Conservation (phyloP, 2,113 vertebrate species). For the Aptenodytes forsteri region DNA sequence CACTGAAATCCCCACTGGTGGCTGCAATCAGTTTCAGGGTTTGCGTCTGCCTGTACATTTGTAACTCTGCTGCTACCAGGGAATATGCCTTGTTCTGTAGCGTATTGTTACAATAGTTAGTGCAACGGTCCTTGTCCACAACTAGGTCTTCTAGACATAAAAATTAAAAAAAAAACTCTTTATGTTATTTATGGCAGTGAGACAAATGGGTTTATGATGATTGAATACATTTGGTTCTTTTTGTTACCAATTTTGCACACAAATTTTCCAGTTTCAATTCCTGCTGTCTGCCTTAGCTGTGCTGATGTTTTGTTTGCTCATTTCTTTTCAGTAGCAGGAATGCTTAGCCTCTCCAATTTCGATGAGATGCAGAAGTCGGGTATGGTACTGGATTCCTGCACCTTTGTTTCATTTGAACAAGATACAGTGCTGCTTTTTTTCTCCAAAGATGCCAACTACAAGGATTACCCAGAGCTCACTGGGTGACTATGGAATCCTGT, state of each 20-base stretch:
- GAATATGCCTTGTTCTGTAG: not conserved
- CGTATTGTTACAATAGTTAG: not conserved
- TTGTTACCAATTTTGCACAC: rapidly evolving
- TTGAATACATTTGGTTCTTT: not conserved
- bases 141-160: not conserved
- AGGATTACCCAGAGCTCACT: not conserved
- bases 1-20: not conserved
- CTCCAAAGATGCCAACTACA: not conserved
- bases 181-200: not conserved
- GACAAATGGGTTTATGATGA: not conserved
- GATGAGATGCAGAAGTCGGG: not conserved
- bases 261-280: not conserved
- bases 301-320: not conserved
- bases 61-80: not conserved
- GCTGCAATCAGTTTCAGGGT: not conserved
- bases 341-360: not conserved
- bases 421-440: not conserved
- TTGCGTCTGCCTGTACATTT: not conserved
- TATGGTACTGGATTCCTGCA: not conserved
- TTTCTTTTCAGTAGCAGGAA: not conserved
- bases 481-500: not conserved
- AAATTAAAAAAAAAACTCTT: not conserved
- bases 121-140: not conserved
- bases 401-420: not conserved
- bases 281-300: not conserved